These are phyloP conservation scores for Paralichthys olivaceus DNA, from an alignment of 2,113 vertebrate species.

Conservation along the genomic window DNA sequence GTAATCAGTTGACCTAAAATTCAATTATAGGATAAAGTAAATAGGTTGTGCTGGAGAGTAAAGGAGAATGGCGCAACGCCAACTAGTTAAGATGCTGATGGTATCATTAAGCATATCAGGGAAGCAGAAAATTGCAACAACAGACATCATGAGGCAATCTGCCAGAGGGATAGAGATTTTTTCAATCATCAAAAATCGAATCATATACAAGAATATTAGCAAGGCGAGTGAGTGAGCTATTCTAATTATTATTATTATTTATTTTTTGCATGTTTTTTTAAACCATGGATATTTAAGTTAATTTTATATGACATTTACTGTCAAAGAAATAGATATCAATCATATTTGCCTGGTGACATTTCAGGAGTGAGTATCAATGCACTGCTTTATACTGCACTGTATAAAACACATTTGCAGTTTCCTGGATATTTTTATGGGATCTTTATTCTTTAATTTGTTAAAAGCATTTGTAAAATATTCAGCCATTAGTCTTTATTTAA, in stretches of 20 bases:
- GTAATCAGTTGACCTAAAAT: constrained; percentile 96
- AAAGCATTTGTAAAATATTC: not conserved
- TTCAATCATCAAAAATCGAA: constrained; percentile 55
- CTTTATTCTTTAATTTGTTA: not conserved
- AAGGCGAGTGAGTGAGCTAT: not conserved
- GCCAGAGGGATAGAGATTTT: constrained; percentile 66
- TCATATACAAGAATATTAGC: constrained; percentile 52
- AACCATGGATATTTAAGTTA: too few species aligned
- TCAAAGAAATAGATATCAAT: not conserved
- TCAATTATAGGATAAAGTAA: constrained; percentile 80
- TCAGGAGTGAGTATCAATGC: not conserved
- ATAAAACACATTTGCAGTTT: not conserved
- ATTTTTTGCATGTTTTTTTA: constrained; percentile 16
- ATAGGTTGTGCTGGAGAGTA: constrained; percentile 36
- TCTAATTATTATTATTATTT: constrained; percentile 14
- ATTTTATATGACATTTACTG: too few species aligned
- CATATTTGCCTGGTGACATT: not conserved
- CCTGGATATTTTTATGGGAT: not conserved
- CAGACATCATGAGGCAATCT: constrained; percentile 74
- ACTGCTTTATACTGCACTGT: not conserved
- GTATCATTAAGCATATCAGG: constrained; percentile 71
- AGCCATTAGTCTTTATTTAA: not conserved
- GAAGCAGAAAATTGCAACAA: constrained; percentile 77
- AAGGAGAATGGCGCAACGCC: constrained; percentile 35
- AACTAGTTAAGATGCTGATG: constrained; percentile 67